Conservation (phyloP, 1,140 invertebrate species). For the Eurosta solidaginis region DNA sequence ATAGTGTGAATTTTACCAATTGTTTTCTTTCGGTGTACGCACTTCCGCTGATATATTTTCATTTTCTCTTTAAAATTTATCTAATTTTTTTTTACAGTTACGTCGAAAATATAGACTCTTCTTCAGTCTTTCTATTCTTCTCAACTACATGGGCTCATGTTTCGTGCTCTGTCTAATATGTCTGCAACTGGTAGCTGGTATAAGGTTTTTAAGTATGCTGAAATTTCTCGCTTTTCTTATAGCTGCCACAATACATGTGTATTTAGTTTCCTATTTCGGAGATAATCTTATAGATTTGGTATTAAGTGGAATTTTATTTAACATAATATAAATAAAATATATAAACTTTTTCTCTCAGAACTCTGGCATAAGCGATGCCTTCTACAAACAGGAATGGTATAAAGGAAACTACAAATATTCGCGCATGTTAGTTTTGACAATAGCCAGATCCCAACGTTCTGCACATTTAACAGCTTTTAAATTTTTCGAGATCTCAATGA, state of each 20-base stretch:
- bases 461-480: conserved; percentile 33
- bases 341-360: not conserved
- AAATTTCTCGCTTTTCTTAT: conserved; percentile 25
- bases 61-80: no score
- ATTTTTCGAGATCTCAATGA: conserved; percentile 34
- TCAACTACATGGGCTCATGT: conserved; percentile 21
- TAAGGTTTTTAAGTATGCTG: not conserved
- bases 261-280: not conserved
- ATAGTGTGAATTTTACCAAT: no score
- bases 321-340: no score
- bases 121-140: conserved; percentile 12
- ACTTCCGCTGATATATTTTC: no score
- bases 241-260: not conserved
- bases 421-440: conserved; percentile 29
- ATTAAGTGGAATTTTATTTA: not conserved
- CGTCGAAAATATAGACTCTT: not conserved
- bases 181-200: not conserved
- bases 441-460: conserved; percentile 29
- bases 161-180: conserved; percentile 19
- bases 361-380: conserved; percentile 7
- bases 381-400: conserved; percentile 31
- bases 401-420: not conserved
- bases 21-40: no score
- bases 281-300: conserved; percentile 12
- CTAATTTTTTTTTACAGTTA: no score